These are phyloP conservation scores for Sebastes elongatus DNA, from an alignment of 2,797 vertebrate species.

Conservation along the genomic window DNA sequence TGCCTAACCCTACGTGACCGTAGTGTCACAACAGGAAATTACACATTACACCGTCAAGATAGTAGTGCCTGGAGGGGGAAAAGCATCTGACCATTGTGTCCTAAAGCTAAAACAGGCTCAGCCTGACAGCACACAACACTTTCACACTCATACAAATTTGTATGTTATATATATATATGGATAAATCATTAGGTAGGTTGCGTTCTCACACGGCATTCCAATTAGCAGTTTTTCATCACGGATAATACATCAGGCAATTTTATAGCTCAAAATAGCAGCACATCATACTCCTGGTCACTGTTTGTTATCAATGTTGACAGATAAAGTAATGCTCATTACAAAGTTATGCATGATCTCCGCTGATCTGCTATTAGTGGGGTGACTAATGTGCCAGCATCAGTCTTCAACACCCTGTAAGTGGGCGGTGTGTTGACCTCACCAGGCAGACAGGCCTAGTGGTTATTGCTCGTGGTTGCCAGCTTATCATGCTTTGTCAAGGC, in stretches of 20 bases:
- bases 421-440: slow-evolving; percentile 20
- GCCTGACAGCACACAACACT: slow-evolving; percentile 12
- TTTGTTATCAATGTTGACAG: slow-evolving; percentile 39
- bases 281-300: not conserved
- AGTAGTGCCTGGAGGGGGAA: slow-evolving; percentile 16
- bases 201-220: not conserved
- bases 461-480: slow-evolving; percentile 46
- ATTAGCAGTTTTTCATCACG: slow-evolving; percentile 21
- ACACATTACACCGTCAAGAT: slow-evolving; percentile 28
- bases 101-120: slow-evolving; percentile 42
- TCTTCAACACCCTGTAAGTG: slow-evolving; percentile 28
- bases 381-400: slow-evolving; percentile 46
- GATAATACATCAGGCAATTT: slow-evolving; percentile 3
- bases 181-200: slow-evolving; percentile 6
- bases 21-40: slow-evolving; percentile 70
- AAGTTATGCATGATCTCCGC: slow-evolving; percentile 52
- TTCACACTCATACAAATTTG: slow-evolving; percentile 24
- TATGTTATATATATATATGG: not conserved
- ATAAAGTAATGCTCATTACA: slow-evolving; percentile 54
- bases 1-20: slow-evolving; percentile 44
- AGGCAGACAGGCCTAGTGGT: slow-evolving; percentile 17
- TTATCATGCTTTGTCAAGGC: slow-evolving; percentile 62
- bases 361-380: slow-evolving; percentile 57
- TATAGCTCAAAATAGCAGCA: slow-evolving; percentile 23
- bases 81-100: slow-evolving; percentile 37